Percentiles rank a stretch among this genome's conserved stretches.
Evolutionary conservation across 2,888 invertebrate species (phyloP).

Genomic region (Gastracanthus pulcherrimus): DNA sequence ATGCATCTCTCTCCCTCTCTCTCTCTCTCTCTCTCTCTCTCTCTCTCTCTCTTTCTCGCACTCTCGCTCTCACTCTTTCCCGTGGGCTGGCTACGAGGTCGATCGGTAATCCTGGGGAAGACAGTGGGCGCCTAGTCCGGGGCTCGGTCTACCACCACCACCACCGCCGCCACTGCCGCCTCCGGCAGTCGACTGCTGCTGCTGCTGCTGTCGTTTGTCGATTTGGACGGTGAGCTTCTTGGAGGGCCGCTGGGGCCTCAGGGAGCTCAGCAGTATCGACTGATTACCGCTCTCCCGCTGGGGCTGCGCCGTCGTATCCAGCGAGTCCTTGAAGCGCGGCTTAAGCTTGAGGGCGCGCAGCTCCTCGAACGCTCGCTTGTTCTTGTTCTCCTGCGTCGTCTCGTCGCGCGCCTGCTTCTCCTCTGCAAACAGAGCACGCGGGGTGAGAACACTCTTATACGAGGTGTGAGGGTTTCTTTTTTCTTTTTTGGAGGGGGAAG

Average conservation of each 20-base stretch:
- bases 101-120: conserved; percentile 70
- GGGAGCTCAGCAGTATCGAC: conserved; percentile 67
- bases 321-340: conserved; percentile 54
- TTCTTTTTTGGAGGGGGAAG: background rate
- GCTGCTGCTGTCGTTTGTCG: conserved; percentile 62
- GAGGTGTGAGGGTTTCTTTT: background rate
- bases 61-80: too few relatives aligned
- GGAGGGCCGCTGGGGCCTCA: conserved; percentile 66
- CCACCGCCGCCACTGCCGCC: conserved; percentile 54
- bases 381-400: conserved; percentile 71
- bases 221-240: conserved; percentile 65
- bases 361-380: conserved; percentile 64
- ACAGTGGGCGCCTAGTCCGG: conserved; percentile 67
- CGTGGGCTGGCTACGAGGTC: conserved; percentile 65
- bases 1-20: background rate
- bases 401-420: conserved; percentile 76
- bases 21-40: background rate
- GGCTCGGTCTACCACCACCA: conserved; percentile 55
- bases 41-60: background rate
- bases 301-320: background rate
- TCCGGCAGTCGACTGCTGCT: conserved; percentile 41
- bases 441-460: too few relatives aligned
- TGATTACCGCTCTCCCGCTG: conserved; percentile 53
- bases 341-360: conserved; percentile 61
- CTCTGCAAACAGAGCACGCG: conserved; percentile 64